A percentile compares a stretch with the other conserved stretches of the same genome.
Conservation (phyloP, 2,888 invertebrate genomes). For the Sinotaia quadrata region DNA sequence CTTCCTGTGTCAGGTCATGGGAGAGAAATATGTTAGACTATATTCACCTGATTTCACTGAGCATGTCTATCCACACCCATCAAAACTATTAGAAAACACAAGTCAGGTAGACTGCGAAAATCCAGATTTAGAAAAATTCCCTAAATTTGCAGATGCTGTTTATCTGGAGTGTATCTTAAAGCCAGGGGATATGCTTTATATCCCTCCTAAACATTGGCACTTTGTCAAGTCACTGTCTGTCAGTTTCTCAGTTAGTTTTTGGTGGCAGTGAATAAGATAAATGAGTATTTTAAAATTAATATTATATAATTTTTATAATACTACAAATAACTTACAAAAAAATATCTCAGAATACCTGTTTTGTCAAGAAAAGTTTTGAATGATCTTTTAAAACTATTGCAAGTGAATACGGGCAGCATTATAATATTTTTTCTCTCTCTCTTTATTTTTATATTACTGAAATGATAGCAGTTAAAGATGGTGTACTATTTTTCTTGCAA, state of each 20-base stretch:
- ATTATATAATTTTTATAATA: no score
- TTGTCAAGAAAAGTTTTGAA: no score
- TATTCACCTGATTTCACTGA: constrained; percentile 82
- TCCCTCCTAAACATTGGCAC: constrained; percentile 98
- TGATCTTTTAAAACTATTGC: no score
- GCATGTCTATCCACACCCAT: constrained; percentile 84
- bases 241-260: constrained; percentile 97
- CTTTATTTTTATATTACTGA: no score
- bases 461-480: no score
- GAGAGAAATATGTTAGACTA: constrained; percentile 89
- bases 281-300: not conserved
- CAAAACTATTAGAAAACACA: constrained; percentile 86
- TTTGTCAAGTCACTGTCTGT: constrained; percentile 89
- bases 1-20: constrained; percentile 83
- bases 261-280: constrained; percentile 83
- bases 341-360: no score
- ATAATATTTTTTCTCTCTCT: no score
- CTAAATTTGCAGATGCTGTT: constrained; percentile 76
- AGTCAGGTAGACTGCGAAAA: constrained; percentile 89
- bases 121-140: constrained; percentile 82
- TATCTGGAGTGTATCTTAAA: constrained; percentile 81
- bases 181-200: constrained; percentile 92
- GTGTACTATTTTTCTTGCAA: no score
- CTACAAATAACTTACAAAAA: no score
- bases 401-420: no score